Evolutionary conservation across 2,113 vertebrate species (phyloP).

Genomic region (Cyanocitta stelleri): DNA sequence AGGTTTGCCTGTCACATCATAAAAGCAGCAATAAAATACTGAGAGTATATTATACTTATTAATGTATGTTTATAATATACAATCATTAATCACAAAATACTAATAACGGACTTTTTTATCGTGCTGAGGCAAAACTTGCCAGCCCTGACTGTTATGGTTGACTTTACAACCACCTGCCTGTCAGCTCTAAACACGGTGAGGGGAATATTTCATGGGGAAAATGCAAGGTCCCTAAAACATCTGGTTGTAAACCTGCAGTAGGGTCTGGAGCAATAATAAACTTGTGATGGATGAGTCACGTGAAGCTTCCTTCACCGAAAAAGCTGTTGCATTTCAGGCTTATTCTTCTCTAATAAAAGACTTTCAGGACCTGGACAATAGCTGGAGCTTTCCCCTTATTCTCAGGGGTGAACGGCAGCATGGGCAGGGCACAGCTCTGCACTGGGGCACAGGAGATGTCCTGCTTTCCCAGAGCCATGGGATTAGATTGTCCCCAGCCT

Average conservation of each 20-base stretch:
- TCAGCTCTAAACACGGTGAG: conserved; percentile 62
- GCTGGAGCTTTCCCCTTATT: background rate
- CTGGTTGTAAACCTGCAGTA: conserved; percentile 64
- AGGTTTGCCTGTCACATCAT: conserved; percentile 31
- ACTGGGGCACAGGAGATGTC: background rate
- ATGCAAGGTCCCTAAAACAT: conserved; percentile 61
- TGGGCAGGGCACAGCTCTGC: background rate
- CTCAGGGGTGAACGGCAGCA: background rate
- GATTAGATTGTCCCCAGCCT: background rate
- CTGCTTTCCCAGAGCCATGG: background rate
- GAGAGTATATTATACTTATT: conserved; percentile 66
- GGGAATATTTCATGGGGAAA: conserved; percentile 67
- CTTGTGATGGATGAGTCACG: conserved; percentile 50
- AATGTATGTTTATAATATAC: conserved; percentile 52
- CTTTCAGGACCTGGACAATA: conserved; percentile 23
- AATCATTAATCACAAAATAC: conserved; percentile 71
- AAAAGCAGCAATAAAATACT: conserved; percentile 44
- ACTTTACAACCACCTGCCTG: conserved; percentile 70
- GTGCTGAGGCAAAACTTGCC: conserved; percentile 66
- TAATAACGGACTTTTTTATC: conserved; percentile 65
- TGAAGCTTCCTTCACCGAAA: conserved; percentile 42
- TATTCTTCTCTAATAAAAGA: conserved; percentile 17
- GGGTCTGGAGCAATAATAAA: conserved; percentile 50
- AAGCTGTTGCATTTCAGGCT: conserved; percentile 6
- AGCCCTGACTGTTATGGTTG: conserved; percentile 65